These are phyloP conservation scores for Origma solitaria DNA, from an alignment of 2,113 vertebrate species.

Conservation along the genomic window DNA sequence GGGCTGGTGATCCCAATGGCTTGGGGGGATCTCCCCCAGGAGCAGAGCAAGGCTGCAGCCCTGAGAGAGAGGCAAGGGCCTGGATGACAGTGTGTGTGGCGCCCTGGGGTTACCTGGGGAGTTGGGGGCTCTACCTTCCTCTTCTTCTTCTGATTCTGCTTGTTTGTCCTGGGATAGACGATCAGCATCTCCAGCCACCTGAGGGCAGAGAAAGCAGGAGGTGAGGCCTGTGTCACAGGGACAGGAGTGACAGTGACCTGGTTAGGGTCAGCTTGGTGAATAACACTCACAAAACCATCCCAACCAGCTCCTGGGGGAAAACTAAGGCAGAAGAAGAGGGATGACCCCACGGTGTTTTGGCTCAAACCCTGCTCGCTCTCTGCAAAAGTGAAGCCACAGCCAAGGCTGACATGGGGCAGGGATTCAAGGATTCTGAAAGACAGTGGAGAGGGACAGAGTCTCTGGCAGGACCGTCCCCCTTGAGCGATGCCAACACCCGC, in stretches of 20 bases:
- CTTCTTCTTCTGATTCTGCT: conserved; percentile 98
- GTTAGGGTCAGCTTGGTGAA: neutral
- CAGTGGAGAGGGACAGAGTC: neutral
- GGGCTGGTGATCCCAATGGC: rapidly evolving
- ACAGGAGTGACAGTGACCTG: neutral
- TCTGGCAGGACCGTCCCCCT: neutral
- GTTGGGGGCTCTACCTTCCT: conserved; percentile 94
- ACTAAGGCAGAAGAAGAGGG: neutral
- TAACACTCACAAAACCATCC: neutral
- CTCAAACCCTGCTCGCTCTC: neutral
- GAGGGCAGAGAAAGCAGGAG: neutral
- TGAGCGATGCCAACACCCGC: neutral
- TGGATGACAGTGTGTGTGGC: rapidly evolving
- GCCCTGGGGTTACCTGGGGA: conserved; percentile 80
- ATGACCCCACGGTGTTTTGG: neutral
- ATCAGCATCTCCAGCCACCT: conserved; percentile 95
- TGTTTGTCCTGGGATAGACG: conserved; percentile 93
- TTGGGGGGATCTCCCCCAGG: neutral
- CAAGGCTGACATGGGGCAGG: neutral
- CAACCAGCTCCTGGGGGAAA: neutral
- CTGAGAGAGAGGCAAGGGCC: neutral
- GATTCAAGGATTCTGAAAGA: neutral
- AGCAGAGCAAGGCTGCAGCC: neutral
- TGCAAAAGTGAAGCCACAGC: neutral
- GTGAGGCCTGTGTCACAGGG: neutral